Evolutionary conservation across 2,888 invertebrate genomes (phyloP).

Genomic region (Laspeyria flexula): DNA sequence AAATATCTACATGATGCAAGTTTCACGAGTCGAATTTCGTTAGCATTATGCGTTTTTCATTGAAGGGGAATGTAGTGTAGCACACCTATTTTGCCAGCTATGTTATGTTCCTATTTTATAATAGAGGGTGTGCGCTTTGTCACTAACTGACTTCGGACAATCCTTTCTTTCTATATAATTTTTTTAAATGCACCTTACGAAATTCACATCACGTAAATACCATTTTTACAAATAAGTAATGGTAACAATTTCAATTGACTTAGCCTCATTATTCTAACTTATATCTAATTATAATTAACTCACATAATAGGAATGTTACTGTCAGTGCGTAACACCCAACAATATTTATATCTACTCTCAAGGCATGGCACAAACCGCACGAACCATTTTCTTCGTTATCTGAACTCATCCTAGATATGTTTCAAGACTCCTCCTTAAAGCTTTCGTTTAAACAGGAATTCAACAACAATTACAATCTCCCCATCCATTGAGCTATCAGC

Average conservation of each 20-base stretch:
- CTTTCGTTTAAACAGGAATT: constrained; percentile 58
- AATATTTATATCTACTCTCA: constrained; percentile 46
- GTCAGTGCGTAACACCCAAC: constrained; percentile 42
- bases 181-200: too few species aligned
- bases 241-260: constrained; percentile 23
- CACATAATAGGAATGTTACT: constrained; percentile 46
- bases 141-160: too few species aligned
- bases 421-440: constrained; percentile 66
- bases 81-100: too few species aligned
- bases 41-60: too few species aligned
- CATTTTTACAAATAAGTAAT: too few species aligned
- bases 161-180: too few species aligned
- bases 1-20: too few species aligned
- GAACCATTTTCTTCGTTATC: constrained; percentile 40
- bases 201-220: too few species aligned
- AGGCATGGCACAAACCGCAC: constrained; percentile 61
- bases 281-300: constrained; percentile 42
- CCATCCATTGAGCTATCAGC: constrained; percentile 1
- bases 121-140: too few species aligned
- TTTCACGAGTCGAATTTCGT: too few species aligned
- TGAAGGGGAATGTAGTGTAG: too few species aligned
- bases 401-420: constrained; percentile 62
- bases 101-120: too few species aligned
- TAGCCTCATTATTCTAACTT: constrained; percentile 31
- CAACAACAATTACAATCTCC: constrained; percentile 18